Evolutionary conservation across 1,140 invertebrate species (phyloP).

Genomic region (Drosophila parvula): DNA sequence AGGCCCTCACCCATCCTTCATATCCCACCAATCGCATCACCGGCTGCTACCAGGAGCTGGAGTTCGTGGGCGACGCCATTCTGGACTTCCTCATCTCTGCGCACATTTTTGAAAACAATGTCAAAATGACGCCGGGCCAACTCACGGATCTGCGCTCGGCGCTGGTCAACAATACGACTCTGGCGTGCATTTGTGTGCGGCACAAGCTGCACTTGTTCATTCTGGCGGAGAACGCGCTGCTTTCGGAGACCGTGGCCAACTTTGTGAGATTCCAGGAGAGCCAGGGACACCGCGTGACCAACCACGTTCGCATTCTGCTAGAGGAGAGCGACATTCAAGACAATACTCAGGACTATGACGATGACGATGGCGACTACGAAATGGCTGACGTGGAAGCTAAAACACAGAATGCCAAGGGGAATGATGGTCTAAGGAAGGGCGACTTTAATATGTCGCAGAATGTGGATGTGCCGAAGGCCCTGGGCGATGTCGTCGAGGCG

Average conservation of each 20-base stretch:
- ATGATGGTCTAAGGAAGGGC: constrained; percentile 1
- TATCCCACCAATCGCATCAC: constrained; percentile 94
- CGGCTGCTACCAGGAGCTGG: constrained; percentile 96
- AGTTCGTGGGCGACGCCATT: constrained; percentile 98
- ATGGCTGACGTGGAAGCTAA: not conserved
- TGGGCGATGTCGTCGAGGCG: constrained; percentile 97
- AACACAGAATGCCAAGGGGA: not conserved
- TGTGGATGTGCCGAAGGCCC: constrained; percentile 95
- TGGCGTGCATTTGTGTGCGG: constrained; percentile 95
- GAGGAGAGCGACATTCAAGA: constrained; percentile 86
- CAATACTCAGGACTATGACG: constrained; percentile 53
- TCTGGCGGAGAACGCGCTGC: constrained; percentile 86
- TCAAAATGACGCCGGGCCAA: constrained; percentile 90
- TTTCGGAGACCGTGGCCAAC: constrained; percentile 89
- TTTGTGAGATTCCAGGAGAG: constrained; percentile 93
- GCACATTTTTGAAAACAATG: constrained; percentile 92
- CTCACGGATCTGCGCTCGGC: constrained; percentile 96
- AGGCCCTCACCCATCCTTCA: constrained; percentile 97
- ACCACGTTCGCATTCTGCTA: constrained; percentile 87
- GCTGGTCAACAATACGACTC: constrained; percentile 97
- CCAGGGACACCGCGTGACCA: constrained; percentile 87
- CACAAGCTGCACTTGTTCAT: constrained; percentile 91
- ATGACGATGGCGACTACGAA: constrained; percentile 11
- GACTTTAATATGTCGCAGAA: constrained; percentile 86
- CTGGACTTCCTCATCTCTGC: constrained; percentile 96